Evolutionary conservation across 2,888 invertebrate species (phyloP), one percentile per base, ranked within the genome.

Genomic region (Scotopteryx bipunctaria): DNA sequence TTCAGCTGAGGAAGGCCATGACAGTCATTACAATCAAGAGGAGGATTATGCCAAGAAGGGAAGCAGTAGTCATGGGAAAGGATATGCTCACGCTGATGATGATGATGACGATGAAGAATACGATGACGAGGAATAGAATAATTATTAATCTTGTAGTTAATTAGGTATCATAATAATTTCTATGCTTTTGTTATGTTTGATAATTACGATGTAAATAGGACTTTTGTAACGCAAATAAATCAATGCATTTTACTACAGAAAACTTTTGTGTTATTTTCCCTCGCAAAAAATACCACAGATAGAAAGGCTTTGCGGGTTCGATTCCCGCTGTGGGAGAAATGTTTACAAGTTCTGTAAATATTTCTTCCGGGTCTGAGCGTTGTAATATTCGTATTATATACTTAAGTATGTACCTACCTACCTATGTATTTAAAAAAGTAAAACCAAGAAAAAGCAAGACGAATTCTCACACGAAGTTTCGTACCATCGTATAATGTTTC

Each of bases 21-120:
- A 92, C 6, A 90, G 85, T 15, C 91, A 92, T 69, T 88, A 92
- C 63, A 83, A 87, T 14, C 78, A 93, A 38, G 83, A 91, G 41
- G 86, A 87, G 14, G 91, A 92, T 49, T 93, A 88, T 57, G 91
- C 81, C 1, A 91, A 92, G 63, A 91, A 92, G 47, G 91, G 86
- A 0, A 92, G 86, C 2, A 81, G 86, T 36, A 78, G 79, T 16
- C 78, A 86, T 6, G 89, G 81, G 17, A 91, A 91, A 51, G 85
- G 85, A 33, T 91, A 91, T 55, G 90, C 73, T 0, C 92, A 84
- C 62, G 80, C 67, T 3, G 85, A 86, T 17, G 78, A 69, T 14
- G 82, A 78, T 11, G 76, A 69, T 9, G 79, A 78, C 3, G 78
- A 79, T 4, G 77, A 79, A 1, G 76, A 77, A n/a, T 13, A 74